Evolutionary conservation across 2,888 invertebrate species (phyloP).

Genomic region (Ochropleura leucogaster): DNA sequence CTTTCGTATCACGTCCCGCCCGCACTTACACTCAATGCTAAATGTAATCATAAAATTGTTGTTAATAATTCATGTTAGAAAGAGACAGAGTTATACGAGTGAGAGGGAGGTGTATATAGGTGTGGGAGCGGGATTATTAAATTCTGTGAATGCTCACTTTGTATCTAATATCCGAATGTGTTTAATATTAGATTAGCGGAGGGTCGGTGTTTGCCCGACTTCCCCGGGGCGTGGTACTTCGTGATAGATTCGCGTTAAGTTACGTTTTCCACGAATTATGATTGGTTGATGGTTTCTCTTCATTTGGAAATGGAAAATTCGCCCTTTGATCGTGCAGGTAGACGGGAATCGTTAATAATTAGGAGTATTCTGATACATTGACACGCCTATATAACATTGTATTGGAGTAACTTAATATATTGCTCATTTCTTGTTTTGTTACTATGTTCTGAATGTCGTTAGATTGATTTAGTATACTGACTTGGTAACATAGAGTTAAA

Average conservation of each 20-base stretch:
- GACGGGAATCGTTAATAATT: constrained; percentile 44
- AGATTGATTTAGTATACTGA: background rate
- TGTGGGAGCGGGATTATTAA: constrained; percentile 88
- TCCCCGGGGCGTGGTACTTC: constrained; percentile 81
- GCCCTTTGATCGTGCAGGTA: constrained; percentile 68
- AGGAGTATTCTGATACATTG: constrained; percentile 52
- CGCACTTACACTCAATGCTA: constrained; percentile 87
- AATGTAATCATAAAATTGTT: constrained; percentile 91
- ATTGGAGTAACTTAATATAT: background rate
- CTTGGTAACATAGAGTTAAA: background rate
- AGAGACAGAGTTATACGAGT: constrained; percentile 66
- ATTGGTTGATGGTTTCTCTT: constrained; percentile 83
- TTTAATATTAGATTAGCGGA: constrained; percentile 90
- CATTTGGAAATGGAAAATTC: constrained; percentile 83
- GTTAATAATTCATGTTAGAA: constrained; percentile 88
- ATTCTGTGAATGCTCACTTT: constrained; percentile 90
- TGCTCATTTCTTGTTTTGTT: background rate
- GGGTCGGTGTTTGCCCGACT: constrained; percentile 76
- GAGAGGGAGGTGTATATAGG: constrained; percentile 72
- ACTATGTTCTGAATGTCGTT: background rate
- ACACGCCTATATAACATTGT: constrained; percentile 2
- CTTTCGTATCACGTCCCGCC: constrained; percentile 85
- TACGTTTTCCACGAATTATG: constrained; percentile 82
- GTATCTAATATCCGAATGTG: constrained; percentile 90
- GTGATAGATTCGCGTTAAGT: constrained; percentile 84